These are phyloP conservation scores for Malurus elegans DNA, from an alignment of 2,113 vertebrate species.

Conservation along the genomic window DNA sequence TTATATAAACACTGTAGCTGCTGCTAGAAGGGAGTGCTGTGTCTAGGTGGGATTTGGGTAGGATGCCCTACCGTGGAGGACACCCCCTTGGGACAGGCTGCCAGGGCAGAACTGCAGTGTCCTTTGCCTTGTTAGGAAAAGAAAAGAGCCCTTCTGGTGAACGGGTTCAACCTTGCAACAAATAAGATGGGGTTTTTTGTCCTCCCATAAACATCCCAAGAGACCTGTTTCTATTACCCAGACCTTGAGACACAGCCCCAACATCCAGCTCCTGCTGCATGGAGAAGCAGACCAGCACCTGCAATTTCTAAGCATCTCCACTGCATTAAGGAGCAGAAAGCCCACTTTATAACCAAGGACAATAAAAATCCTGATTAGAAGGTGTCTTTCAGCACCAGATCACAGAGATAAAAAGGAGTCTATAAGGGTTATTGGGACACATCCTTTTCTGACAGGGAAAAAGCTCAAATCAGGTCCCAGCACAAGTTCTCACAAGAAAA, in stretches of 20 bases:
- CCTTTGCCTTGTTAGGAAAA: not conserved
- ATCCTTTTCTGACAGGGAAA: not conserved
- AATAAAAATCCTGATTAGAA: not conserved
- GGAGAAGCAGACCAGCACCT: not conserved
- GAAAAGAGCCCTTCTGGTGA: not conserved
- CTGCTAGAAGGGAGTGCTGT: not conserved
- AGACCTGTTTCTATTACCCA: not conserved
- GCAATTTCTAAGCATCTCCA: not conserved
- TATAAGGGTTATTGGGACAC: not conserved
- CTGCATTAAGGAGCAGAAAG: not conserved
- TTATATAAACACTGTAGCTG: not conserved
- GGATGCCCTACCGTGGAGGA: not conserved
- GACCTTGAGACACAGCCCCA: not conserved
- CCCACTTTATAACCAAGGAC: not conserved
- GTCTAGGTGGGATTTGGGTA: not conserved
- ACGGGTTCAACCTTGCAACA: not conserved
- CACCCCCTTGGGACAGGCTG: not conserved
- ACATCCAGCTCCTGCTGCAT: rapidly evolving
- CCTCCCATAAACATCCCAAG: not conserved
- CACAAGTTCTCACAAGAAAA: not conserved
- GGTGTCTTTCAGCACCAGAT: not conserved
- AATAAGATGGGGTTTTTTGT: not conserved
- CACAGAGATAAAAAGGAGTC: not conserved
- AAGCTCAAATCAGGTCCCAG: not conserved
- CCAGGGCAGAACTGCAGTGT: rapidly evolving